Conservation (phyloP, 1,140 invertebrate species). For the Gonatopus flavifemur region DNA sequence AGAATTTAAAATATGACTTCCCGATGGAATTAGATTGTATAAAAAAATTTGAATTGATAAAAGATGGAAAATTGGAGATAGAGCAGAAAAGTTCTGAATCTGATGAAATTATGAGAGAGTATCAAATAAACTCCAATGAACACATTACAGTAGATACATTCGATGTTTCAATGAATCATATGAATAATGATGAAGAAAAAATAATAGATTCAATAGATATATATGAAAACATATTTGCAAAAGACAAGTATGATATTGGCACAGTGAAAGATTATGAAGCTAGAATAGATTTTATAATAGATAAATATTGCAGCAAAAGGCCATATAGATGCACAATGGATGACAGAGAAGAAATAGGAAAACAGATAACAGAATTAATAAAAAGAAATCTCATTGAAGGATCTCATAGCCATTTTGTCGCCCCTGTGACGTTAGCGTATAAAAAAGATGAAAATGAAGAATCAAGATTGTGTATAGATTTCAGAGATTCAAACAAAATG, state of each 20-base stretch:
- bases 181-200: neutral
- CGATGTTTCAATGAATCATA: neutral
- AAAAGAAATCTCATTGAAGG: neutral
- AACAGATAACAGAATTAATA: neutral
- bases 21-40: too few relatives aligned
- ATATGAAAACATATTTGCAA: neutral
- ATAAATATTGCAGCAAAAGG: too few relatives aligned
- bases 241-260: conserved; percentile 1
- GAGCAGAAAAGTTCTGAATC: too few relatives aligned
- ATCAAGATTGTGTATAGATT: too few relatives aligned
- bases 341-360: neutral
- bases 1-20: too few relatives aligned
- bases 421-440: neutral
- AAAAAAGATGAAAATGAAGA: too few relatives aligned
- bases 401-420: neutral
- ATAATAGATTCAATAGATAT: neutral
- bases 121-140: neutral
- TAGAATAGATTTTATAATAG: neutral
- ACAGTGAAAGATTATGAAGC: neutral
- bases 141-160: neutral
- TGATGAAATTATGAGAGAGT: neutral
- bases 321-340: too few relatives aligned
- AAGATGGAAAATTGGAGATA: too few relatives aligned
- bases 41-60: too few relatives aligned
- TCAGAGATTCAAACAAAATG: too few relatives aligned